A percentile compares a stretch with the other conserved stretches of the same genome.
Conservation (phyloP, 2,888 invertebrate genomes). For the Pecten maximus region DNA sequence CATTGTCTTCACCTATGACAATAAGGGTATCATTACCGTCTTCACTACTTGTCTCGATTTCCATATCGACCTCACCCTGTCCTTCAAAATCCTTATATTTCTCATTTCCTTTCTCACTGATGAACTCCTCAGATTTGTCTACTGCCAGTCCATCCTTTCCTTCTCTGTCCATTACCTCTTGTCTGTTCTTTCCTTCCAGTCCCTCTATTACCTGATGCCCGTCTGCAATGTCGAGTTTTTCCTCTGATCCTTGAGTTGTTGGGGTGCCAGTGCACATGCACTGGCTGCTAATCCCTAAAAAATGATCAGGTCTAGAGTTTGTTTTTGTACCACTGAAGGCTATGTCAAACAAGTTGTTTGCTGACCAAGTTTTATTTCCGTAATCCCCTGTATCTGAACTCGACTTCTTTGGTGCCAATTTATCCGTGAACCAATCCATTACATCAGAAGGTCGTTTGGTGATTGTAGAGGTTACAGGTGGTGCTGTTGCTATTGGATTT, state of each 20-base stretch:
- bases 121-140: not conserved
- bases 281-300: constrained; percentile 39
- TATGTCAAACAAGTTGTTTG: constrained; percentile 36
- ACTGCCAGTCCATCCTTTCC: not conserved
- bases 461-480: not conserved
- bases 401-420: constrained; percentile 48
- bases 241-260: not conserved
- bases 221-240: too few species aligned
- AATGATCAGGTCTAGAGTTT: constrained; percentile 34
- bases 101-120: not conserved
- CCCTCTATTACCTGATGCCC: not conserved
- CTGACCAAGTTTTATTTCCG: not conserved
- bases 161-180: not conserved
- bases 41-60: not conserved
- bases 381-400: constrained; percentile 2
- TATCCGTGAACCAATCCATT: constrained; percentile 53
- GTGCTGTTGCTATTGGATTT: not conserved
- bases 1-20: not conserved
- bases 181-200: not conserved
- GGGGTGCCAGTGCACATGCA: not conserved
- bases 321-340: constrained; percentile 8
- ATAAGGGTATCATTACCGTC: not conserved
- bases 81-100: not conserved
- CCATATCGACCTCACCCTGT: not conserved
- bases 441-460: constrained; percentile 46